phyloP scores from a whole-genome alignment of 2,888 invertebrate genomes.

The Ennomos fuscantarius region DNA sequence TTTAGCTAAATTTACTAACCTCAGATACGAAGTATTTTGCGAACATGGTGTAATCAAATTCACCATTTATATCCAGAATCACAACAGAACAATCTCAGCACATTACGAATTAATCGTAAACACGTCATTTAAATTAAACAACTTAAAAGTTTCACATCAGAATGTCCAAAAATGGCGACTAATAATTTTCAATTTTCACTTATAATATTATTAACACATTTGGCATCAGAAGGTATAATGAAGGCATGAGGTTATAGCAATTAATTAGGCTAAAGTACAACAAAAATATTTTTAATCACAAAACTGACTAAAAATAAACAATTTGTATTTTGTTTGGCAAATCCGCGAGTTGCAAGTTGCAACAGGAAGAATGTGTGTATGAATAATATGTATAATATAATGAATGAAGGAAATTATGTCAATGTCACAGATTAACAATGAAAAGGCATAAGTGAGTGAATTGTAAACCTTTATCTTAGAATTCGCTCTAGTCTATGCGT shows the following conservation, averaged over 20 bases:
- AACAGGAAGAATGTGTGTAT: slow-evolving; percentile 16
- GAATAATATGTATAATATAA: too few relatives aligned
- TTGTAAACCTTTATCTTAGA: too few relatives aligned
- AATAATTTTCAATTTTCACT: slow-evolving; percentile 36
- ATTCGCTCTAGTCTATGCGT: too few relatives aligned
- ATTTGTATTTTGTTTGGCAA: slow-evolving; percentile 25
- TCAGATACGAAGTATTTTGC: slow-evolving; percentile 53
- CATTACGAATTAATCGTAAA: slow-evolving; percentile 31
- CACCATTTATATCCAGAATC: slow-evolving; percentile 17
- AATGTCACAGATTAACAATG: slow-evolving; percentile 5
- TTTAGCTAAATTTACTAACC: slow-evolving; percentile 43
- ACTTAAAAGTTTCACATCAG: slow-evolving; percentile 52
- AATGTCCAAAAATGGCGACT: slow-evolving; percentile 61
- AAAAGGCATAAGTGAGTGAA: too few relatives aligned
- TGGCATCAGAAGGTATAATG: neutral
- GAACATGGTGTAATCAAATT: slow-evolving; percentile 48
- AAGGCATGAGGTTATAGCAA: neutral
- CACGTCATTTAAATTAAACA: slow-evolving; percentile 37
- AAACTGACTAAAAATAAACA: slow-evolving; percentile 29
- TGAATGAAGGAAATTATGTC: neutral
- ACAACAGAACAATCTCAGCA: slow-evolving; percentile 28
- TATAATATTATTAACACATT: slow-evolving; percentile 1
- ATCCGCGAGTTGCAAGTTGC: slow-evolving; percentile 28
- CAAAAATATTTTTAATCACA: slow-evolving; percentile 10
- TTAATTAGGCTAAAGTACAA: slow-evolving; percentile 8